These are phyloP conservation scores for Cavia porcellus DNA, from an alignment of 2,113 vertebrate genomes.

Conservation along the genomic window DNA sequence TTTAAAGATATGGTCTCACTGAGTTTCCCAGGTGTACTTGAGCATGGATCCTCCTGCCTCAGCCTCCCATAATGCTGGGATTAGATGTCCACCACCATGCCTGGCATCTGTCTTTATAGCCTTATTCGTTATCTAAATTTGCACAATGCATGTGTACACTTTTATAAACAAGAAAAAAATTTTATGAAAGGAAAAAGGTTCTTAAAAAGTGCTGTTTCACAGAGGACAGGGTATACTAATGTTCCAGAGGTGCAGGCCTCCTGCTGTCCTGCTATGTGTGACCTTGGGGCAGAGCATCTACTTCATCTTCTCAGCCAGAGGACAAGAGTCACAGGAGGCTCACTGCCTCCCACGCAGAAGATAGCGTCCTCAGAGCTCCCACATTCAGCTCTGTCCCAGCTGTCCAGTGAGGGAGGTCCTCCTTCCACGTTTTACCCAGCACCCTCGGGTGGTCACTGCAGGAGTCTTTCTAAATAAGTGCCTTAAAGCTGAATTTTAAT, in stretches of 20 bases:
- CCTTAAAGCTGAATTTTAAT: conserved; percentile 12
- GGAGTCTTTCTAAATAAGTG: neutral
- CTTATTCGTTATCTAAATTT: neutral
- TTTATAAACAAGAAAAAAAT: neutral
- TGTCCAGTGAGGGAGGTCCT: neutral
- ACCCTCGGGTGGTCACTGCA: neutral
- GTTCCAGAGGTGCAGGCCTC: neutral
- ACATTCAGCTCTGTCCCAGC: neutral
- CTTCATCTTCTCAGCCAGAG: neutral
- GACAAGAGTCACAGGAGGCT: neutral
- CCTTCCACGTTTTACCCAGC: too few species aligned
- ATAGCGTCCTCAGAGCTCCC: neutral
- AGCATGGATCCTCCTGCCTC: neutral
- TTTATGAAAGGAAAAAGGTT: neutral
- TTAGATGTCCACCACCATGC: neutral
- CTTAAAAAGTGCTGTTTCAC: neutral
- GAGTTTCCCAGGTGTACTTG: neutral
- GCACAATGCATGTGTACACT: neutral
- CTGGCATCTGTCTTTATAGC: neutral
- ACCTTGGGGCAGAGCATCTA: neutral
- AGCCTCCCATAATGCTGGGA: neutral
- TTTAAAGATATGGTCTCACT: neutral
- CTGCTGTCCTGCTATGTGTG: neutral
- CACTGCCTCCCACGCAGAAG: neutral
- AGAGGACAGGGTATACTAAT: neutral